These are phyloP conservation scores for Macaria notata DNA, from an alignment of 2,888 invertebrate species.

Conservation along the genomic window DNA sequence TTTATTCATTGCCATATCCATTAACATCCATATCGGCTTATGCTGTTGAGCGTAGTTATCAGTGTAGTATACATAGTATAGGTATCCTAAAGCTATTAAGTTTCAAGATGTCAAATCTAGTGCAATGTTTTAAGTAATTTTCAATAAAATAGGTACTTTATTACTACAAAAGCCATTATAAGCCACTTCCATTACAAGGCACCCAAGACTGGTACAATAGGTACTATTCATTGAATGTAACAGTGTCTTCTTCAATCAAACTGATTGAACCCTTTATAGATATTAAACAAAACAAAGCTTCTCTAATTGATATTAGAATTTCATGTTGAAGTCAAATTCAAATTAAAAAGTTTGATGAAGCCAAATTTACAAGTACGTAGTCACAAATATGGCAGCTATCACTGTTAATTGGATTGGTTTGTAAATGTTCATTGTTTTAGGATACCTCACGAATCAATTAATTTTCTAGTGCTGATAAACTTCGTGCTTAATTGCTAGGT, in stretches of 20 bases:
- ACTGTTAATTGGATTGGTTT: conserved; percentile 23
- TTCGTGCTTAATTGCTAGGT: no score
- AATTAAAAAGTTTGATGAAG: conserved; percentile 16
- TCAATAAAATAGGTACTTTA: no score
- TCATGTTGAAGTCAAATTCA: conserved; percentile 15
- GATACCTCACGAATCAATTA: conserved; percentile 1
- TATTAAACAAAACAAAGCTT: conserved; percentile 21
- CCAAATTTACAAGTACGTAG: conserved; percentile 5
- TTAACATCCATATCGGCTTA: no score
- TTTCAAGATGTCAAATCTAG: no score
- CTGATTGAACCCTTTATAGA: conserved; percentile 14
- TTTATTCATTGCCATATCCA: no score
- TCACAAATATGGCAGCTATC: conserved; percentile 11
- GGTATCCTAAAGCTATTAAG: no score
- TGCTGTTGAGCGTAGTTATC: background rate
- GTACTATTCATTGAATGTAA: conserved; percentile 7
- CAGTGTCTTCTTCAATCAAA: conserved; percentile 17
- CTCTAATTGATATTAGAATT: conserved; percentile 19
- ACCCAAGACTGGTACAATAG: no score
- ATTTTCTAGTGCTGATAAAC: background rate
- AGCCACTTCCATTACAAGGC: no score
- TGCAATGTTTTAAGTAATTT: no score
- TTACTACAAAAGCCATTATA: no score
- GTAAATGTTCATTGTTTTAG: conserved; percentile 10
- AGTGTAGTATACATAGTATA: background rate